Percentiles rank a stretch among this genome's conserved stretches.
These are phyloP conservation scores for Discoglossus pictus DNA, from an alignment of 2,797 vertebrate species.

Conservation along the genomic window DNA sequence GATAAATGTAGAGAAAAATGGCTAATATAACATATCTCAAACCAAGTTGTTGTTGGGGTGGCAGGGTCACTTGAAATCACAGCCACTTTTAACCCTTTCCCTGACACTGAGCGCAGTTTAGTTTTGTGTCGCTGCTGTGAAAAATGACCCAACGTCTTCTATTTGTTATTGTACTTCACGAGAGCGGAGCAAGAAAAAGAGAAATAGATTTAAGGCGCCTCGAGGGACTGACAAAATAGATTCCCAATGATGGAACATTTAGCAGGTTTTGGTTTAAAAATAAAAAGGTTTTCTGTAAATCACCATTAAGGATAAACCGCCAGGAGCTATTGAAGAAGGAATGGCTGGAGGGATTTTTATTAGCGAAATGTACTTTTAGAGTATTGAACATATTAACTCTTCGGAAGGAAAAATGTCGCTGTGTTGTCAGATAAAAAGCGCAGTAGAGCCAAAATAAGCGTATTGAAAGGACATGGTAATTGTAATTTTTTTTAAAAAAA, in stretches of 20 bases:
- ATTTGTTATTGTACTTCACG: background rate
- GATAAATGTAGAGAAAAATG: no score
- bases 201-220: background rate
- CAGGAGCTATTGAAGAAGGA: background rate
- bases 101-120: no score
- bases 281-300: conserved; percentile 37
- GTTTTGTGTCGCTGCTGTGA: background rate
- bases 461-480: no score
- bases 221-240: background rate
- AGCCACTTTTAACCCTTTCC: no score
- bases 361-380: background rate
- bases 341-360: background rate
- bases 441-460: no score
- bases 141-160: background rate
- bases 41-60: no score
- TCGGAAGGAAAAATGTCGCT: no score
- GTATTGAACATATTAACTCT: no score
- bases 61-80: no score
- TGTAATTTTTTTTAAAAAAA: no score
- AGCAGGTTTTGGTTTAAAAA: conserved; percentile 5
- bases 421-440: no score
- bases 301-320: background rate
- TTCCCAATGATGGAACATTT: background rate
- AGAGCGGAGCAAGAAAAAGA: background rate
- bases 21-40: no score